phyloP scores from a whole-genome alignment of 2,888 invertebrate species.

The Drosophila ustulata region DNA sequence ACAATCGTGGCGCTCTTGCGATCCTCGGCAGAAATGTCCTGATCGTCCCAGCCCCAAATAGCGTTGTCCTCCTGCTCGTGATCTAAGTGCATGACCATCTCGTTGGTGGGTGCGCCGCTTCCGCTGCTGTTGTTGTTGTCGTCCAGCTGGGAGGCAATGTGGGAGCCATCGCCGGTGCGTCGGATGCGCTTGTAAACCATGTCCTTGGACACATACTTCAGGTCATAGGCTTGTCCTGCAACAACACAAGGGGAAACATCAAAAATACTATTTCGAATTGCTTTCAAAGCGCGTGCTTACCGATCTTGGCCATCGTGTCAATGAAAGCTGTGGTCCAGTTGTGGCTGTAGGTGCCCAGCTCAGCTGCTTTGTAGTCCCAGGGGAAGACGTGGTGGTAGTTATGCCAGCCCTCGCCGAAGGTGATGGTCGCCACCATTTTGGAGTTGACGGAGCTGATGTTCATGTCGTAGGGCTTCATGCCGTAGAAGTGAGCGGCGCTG shows the following conservation, averaged over 20 bases:
- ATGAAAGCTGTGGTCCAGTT: constrained; percentile 89
- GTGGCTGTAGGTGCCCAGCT: constrained; percentile 88
- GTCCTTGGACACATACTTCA: constrained; percentile 91
- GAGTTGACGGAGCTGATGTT: constrained; percentile 90
- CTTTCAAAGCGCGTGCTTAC: constrained; percentile 84
- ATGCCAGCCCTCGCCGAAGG: constrained; percentile 93
- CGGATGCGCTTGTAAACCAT: constrained; percentile 89
- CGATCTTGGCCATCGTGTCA: constrained; percentile 89
- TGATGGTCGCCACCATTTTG: constrained; percentile 88
- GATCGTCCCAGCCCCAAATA: constrained; percentile 94
- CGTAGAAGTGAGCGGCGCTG: constrained; percentile 97
- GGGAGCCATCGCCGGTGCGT: constrained; percentile 91
- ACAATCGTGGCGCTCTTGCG: constrained; percentile 85
- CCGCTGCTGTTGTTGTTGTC: constrained; percentile 72
- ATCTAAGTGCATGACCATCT: constrained; percentile 75
- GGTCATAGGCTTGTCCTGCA: constrained; percentile 92
- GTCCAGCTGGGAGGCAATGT: constrained; percentile 79
- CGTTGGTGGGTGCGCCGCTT: constrained; percentile 68
- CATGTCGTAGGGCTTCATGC: constrained; percentile 94
- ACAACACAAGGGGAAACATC: too few relatives aligned
- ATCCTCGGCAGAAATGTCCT: constrained; percentile 90
- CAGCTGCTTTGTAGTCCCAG: constrained; percentile 92
- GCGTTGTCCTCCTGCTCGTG: constrained; percentile 86
- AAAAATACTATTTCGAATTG: too few relatives aligned
- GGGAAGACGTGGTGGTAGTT: constrained; percentile 96